phyloP scores from a whole-genome alignment of 2,113 vertebrate genomes.

The Globicephala melas region DNA sequence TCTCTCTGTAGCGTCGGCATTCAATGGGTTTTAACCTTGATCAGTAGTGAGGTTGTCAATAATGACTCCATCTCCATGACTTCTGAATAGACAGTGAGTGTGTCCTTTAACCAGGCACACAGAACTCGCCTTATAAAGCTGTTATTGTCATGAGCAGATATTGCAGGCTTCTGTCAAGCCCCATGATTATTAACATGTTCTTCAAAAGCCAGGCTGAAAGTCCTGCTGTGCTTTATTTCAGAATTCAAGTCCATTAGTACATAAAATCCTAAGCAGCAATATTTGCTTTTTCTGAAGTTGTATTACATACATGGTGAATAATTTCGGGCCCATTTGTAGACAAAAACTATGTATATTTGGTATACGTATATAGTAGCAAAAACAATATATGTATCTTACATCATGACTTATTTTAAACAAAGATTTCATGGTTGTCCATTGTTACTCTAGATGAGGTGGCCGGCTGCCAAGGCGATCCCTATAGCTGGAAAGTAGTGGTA shows the following conservation, averaged over 20 bases:
- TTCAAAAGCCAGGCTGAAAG: constrained; percentile 54
- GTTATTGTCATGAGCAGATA: constrained; percentile 62
- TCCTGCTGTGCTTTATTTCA: constrained; percentile 60
- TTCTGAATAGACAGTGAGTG: constrained; percentile 44
- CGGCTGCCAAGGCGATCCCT: background rate
- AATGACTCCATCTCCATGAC: constrained; percentile 46
- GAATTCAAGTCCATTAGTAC: constrained; percentile 54
- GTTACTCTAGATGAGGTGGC: background rate
- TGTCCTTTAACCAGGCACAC: constrained; percentile 45
- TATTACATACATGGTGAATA: background rate
- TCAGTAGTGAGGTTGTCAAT: constrained; percentile 37
- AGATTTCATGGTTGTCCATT: constrained; percentile 37
- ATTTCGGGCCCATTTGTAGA: background rate
- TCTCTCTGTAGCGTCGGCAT: background rate
- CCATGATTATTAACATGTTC: constrained; percentile 42
- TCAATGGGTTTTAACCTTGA: constrained; percentile 14
- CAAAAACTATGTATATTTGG: background rate
- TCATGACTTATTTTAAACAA: constrained; percentile 38
- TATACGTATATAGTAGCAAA: background rate
- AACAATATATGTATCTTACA: background rate
- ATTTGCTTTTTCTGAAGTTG: constrained; percentile 41
- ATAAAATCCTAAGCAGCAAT: constrained; percentile 30
- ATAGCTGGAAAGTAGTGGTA: background rate
- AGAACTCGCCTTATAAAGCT: constrained; percentile 65
- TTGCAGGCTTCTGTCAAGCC: constrained; percentile 49